These are phyloP conservation scores for Akabosia matsudoensis DNA, from an alignment of 1,140 invertebrate genomes.

Conservation along the genomic window DNA sequence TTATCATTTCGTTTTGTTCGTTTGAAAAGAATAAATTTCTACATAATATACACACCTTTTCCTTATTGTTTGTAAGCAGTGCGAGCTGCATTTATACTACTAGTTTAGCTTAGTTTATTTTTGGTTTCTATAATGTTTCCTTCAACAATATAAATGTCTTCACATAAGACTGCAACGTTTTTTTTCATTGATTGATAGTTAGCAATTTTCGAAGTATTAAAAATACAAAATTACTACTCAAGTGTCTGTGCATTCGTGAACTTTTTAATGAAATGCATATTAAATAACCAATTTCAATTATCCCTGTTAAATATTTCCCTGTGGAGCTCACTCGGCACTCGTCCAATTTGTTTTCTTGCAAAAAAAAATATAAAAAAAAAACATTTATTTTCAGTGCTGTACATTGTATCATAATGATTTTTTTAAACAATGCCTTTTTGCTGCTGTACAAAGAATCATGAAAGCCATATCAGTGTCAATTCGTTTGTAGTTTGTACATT, in stretches of 20 bases:
- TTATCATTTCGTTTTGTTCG: not conserved
- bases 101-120: too few relatives aligned
- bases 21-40: not conserved
- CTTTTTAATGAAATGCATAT: not conserved
- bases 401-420: not conserved
- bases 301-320: not conserved
- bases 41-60: not conserved
- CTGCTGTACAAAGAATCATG: constrained; percentile 3
- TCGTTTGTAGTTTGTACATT: not conserved
- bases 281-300: not conserved
- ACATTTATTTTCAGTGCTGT: not conserved
- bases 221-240: not conserved
- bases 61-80: not conserved
- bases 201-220: not conserved
- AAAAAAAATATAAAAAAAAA: not conserved
- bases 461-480: not conserved
- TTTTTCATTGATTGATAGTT: not conserved
- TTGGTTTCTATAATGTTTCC: not conserved
- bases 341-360: not conserved
- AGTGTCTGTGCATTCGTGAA: constrained; percentile 15
- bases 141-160: too few relatives aligned
- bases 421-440: too few relatives aligned
- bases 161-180: too few relatives aligned
- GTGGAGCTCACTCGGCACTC: constrained; percentile 19
- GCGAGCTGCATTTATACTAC: too few relatives aligned